Conservation (phyloP, 1,140 invertebrate genomes). For the Calosoma granatense region DNA sequence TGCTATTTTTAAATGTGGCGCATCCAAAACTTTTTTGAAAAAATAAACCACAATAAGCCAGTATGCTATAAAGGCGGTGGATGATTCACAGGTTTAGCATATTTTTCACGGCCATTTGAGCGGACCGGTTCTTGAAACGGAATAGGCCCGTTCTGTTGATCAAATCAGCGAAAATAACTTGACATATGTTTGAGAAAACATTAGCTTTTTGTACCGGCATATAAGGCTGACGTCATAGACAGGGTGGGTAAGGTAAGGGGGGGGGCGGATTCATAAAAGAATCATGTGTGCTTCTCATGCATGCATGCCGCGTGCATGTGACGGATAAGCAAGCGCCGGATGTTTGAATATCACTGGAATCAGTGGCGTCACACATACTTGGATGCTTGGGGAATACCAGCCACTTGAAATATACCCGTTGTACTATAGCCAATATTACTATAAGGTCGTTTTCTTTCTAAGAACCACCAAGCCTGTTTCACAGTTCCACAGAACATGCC, state of each 20-base stretch:
- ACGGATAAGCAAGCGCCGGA: background rate
- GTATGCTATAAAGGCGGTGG: background rate
- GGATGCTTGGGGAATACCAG: too few relatives aligned
- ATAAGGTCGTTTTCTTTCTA: too few relatives aligned
- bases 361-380: background rate
- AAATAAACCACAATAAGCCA: too few relatives aligned
- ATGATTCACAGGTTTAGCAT: background rate
- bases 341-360: background rate
- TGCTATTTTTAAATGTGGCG: too few relatives aligned
- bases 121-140: background rate
- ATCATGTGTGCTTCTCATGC: background rate
- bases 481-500: too few relatives aligned
- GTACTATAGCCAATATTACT: too few relatives aligned
- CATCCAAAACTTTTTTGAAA: too few relatives aligned
- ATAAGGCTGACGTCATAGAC: background rate
- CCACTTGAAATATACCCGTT: too few relatives aligned
- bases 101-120: background rate
- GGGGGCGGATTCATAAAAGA: background rate
- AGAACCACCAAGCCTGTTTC: too few relatives aligned
- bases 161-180: background rate
- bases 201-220: background rate
- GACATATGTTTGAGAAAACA: background rate
- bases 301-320: slow-evolving; percentile 1
- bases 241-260: background rate
- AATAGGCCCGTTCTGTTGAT: background rate